Base-by-base conservation (phyloP, 1,140 invertebrate species). In the Bombus picipes region DNA sequence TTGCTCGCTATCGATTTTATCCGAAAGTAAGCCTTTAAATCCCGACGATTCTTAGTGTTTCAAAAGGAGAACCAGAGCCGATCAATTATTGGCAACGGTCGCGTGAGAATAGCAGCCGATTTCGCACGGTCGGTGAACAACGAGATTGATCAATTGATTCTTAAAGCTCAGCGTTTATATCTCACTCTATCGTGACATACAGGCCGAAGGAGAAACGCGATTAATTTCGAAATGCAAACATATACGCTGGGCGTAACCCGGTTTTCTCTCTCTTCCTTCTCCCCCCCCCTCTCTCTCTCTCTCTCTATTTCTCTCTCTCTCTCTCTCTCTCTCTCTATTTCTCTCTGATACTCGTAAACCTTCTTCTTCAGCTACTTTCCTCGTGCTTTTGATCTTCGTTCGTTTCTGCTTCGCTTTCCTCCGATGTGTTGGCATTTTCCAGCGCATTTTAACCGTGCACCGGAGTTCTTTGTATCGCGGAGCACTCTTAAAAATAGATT, bases 401-500 rank as follows among this genome's bases (percentile, higher is more conserved):
- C 10, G 13, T 43, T 32, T n/a, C 32, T 28, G 25, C 32, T 43
- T 28, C 37, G 18, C 9, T 68, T 73, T 28, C 22, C 32, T 37
- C 4, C 62, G 32, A 3, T 22, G 34, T 37, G 28, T 28, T 28
- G 62, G 37, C 39, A 68, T 84, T 87, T 87, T 77, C 57, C 68
- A 65, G 18, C 34, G 39, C 2, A 66, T 77, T 32, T 59, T 4
- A 12, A 37, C 72, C 39, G 47, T 37, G 37, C 41, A 28, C 18
- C 22, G 65, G 12, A 47, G 53, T 15, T 66, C 47, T 68, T 76
- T 53, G 57, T 53, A 78, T 66, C 43, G 41, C 37, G 72, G 28
- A 3, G 47, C 25, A 43, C 73, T 73, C 66, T 72, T 74, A 85
- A 91, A 91, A 91, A 91, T 91, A 91, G 89, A 88, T 84, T 73